Base-by-base conservation (phyloP, 2,113 vertebrate genomes). In the Rutilus rutilus region DNA sequence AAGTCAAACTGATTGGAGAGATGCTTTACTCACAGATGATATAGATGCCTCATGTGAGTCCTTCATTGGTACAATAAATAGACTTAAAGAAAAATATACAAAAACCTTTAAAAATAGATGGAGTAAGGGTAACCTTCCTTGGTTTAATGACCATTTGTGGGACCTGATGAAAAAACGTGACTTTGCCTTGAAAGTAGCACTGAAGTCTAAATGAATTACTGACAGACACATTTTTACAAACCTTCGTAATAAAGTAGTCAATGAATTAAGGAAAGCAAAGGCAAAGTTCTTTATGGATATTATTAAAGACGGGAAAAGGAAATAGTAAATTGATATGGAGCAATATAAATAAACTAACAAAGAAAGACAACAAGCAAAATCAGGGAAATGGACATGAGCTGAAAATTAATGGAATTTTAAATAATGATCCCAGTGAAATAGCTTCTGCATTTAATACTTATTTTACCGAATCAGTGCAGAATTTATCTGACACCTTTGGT, bases 231-330 rank as follows among this genome's bases (percentile, higher is more conserved):
- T 64, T 67, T 67, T 69, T 47, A 36, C 64, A 47, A 42, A 77
- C 25, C 14, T 76, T 25, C 39, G 74, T 45, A 77, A 77, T 11
- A 77, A 52, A 77, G 74, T 77, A 12, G 62, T 84, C 73, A 84
- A 42, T 10, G 17, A 84, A 39, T 14, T 84, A 12, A 74, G 82
- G 52, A 74, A 84, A 11, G 50, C 82, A 54, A 73, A 54, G 73
- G 50, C 82, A 54, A 73, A 54, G 73, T 74, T 75, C 21, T 84
- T 74, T 75, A 84, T 74, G 57, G 30, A 74, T 59, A 19, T 47
- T 54, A 84, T 74, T 73, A 83, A 52, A 39, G 71, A 62, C 5
- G 71, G 71, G 23, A 17, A 79, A 84, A 62, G 71, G 83, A 25
- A 60, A 84, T 50, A n/a, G 47, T 23, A 74, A 36, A 54, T 5